Base-by-base conservation (phyloP, 2,797 vertebrate genomes). In the Intellagama lesueurii region DNA sequence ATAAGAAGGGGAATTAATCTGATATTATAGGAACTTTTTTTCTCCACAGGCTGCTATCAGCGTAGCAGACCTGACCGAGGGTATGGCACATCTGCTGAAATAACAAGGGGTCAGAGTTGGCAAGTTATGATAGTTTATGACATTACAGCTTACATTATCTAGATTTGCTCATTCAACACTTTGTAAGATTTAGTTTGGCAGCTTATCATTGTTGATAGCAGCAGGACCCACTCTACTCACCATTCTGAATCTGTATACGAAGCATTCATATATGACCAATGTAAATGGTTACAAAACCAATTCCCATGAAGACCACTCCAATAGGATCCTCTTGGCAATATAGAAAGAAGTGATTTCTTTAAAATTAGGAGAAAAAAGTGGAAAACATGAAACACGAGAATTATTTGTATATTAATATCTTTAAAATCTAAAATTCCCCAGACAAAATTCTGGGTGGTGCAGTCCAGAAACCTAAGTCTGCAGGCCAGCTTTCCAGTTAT, bases 301-400 rank as follows among this genome's bases (percentile, higher is more conserved):
- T 35, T 19, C 14, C 90, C 90, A 91, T 83, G 47, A 83, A 91
- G 90, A 73, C 90, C 90, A 49, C 2, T 89, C 90, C 90, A 91
- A 68, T 87, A 89, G 26, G 16, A 11, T 79, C 83, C 87, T n/a
- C 22, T 30, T 1, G 87, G 87, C 52, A 91, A 32, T n/a, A 73
- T 3, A 19, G 87, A 86, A 40, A 83, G 40, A 86, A 91, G 80
- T 52, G 81, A 72, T 70, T 79, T 52, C 90, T 91, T 70, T 77
- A 87, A 32, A 32, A 70, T 79, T n/a, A 28, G 35, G 35, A n/a
- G 24, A 26, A 28, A 64, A 40, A 72, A 24, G 24, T 32, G 64
- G 24, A 86, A 64, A 77, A 87, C 1, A 35, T 69, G 60, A 81
- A 12, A 88, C 28, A 4, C 16, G 86, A 9, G 66, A 83, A 77